These are phyloP conservation scores for Lutjanus erythropterus DNA, from an alignment of 2,113 vertebrate genomes.

Conservation along the genomic window DNA sequence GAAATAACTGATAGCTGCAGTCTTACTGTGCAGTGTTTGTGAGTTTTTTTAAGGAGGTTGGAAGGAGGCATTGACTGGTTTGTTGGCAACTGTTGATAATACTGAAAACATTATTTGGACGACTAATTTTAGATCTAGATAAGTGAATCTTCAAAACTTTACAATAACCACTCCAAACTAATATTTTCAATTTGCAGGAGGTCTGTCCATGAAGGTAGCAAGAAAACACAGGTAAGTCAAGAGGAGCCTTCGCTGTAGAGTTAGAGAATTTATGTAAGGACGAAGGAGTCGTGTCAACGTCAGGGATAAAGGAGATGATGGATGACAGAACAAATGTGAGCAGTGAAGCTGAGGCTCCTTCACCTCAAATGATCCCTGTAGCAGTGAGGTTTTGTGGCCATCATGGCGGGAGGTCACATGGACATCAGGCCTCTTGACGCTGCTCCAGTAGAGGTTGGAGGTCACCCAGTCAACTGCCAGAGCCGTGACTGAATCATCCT, in stretches of 20 bases:
- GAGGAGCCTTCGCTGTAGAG: background rate
- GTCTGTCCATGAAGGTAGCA: too few species aligned
- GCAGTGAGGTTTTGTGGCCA: slow-evolving; percentile 76
- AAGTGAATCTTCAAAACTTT: too few species aligned
- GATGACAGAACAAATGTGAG: background rate
- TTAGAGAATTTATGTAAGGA: background rate
- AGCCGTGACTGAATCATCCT: slow-evolving; percentile 80
- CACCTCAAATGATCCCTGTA: slow-evolving; percentile 75
- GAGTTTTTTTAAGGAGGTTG: too few species aligned
- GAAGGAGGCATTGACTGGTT: too few species aligned
- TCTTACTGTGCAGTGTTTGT: too few species aligned
- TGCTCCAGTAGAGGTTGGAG: slow-evolving; percentile 92
- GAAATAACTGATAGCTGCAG: too few species aligned
- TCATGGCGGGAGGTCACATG: slow-evolving; percentile 80
- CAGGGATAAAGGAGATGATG: background rate
- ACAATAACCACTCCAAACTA: too few species aligned
- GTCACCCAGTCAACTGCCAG: slow-evolving; percentile 94
- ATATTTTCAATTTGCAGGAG: too few species aligned
- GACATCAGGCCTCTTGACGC: slow-evolving; percentile 76
- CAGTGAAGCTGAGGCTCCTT: background rate
- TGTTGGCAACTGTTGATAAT: too few species aligned
- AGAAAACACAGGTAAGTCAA: background rate
- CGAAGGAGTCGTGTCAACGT: background rate
- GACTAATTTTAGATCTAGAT: too few species aligned
- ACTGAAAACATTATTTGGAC: too few species aligned